These are phyloP conservation scores for Lamprotornis superbus DNA, from an alignment of 2,113 vertebrate species.

Conservation along the genomic window DNA sequence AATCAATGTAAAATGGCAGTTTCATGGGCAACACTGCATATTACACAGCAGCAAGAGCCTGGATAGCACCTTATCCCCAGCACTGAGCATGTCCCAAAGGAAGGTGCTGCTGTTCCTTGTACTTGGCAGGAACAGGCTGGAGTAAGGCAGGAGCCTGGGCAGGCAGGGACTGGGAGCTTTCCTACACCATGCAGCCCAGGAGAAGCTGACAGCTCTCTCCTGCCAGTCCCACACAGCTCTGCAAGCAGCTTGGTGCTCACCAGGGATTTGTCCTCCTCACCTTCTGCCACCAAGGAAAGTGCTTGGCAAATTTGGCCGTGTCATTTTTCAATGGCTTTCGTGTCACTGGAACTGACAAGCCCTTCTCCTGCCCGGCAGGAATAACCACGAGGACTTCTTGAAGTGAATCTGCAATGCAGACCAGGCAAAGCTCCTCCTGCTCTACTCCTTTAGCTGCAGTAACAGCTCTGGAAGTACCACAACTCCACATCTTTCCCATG, in stretches of 20 bases:
- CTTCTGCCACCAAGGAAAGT: neutral
- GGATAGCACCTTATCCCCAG: neutral
- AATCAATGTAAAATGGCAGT: slow-evolving; percentile 1
- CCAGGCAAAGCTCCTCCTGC: neutral
- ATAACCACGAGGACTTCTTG: neutral
- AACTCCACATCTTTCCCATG: neutral
- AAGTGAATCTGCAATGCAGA: neutral
- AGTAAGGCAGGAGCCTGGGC: neutral
- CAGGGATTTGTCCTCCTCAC: neutral
- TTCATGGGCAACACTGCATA: neutral
- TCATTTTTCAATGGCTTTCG: neutral
- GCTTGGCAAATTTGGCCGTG: neutral
- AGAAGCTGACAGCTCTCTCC: neutral
- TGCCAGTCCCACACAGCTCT: neutral
- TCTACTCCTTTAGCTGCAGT: neutral
- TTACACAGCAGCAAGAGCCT: neutral
- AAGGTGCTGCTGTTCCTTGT: neutral
- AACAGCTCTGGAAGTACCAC: neutral
- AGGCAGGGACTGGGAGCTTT: neutral
- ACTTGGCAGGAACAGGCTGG: neutral
- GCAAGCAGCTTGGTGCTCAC: neutral
- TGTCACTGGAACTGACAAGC: neutral
- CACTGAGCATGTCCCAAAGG: rapidly evolving
- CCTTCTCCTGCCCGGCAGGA: neutral
- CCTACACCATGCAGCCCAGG: rapidly evolving